phyloP scores from a whole-genome alignment of 2,888 invertebrate species.

The Agrotis segetum region DNA sequence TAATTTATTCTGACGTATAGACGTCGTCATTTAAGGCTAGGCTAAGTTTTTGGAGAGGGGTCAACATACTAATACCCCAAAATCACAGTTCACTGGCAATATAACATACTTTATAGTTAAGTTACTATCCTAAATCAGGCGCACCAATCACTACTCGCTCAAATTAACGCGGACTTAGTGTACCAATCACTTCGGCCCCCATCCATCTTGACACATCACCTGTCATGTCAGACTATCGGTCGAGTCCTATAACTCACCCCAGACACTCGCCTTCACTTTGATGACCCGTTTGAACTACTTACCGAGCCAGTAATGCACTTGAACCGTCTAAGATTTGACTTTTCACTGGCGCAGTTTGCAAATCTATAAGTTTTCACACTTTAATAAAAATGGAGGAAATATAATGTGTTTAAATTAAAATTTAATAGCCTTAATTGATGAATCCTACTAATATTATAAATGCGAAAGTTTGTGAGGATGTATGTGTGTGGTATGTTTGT shows the following conservation, averaged over 20 bases:
- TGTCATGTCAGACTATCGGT: slow-evolving; percentile 43
- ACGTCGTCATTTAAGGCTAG: no score
- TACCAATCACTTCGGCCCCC: slow-evolving; percentile 38
- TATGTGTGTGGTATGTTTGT: no score
- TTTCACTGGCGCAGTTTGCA: no score
- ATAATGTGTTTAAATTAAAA: no score
- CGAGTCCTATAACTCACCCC: slow-evolving; percentile 43
- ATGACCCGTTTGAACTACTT: slow-evolving; percentile 47
- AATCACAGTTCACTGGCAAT: slow-evolving; percentile 1
- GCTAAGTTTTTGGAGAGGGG: background rate
- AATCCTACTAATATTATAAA: no score
- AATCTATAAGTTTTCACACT: no score
- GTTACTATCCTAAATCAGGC: slow-evolving; percentile 1
- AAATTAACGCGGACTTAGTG: slow-evolving; percentile 39
- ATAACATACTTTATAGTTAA: background rate
- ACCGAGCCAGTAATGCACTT: slow-evolving; percentile 43
- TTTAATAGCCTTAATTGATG: no score
- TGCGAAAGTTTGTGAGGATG: no score
- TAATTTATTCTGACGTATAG: no score
- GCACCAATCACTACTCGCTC: slow-evolving; percentile 23
- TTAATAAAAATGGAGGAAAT: no score
- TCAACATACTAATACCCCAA: background rate
- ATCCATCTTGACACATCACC: slow-evolving; percentile 50
- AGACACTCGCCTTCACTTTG: slow-evolving; percentile 46
- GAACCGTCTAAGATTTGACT: slow-evolving; percentile 20